These are phyloP conservation scores for Tokudaia tokunoshimensis DNA, from an alignment of 2,797 vertebrate species.

Conservation along the genomic window DNA sequence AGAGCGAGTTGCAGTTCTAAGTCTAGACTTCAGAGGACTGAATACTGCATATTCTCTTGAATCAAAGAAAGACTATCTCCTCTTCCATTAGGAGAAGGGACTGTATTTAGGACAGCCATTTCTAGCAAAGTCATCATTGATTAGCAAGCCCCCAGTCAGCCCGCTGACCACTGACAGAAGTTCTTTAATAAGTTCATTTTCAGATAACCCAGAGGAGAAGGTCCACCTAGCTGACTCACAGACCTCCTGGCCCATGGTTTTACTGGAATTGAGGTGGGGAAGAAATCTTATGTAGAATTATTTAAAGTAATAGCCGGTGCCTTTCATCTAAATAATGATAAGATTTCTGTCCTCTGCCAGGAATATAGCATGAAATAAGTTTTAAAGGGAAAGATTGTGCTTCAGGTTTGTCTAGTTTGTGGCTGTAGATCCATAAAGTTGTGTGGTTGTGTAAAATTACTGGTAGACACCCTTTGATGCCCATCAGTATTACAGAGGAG, in stretches of 20 bases:
- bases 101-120: background rate
- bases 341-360: background rate
- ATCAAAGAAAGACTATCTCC: background rate
- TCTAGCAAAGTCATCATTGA: background rate
- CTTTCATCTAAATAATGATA: constrained; percentile 42
- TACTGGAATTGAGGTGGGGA: background rate
- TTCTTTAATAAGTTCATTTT: background rate
- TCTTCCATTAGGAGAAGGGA: background rate
- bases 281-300: background rate
- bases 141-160: background rate
- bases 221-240: background rate
- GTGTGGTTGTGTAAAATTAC: background rate
- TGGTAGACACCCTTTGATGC: background rate
- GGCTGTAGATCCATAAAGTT: constrained; percentile 11
- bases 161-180: background rate
- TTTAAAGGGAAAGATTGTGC: background rate
- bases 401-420: constrained; percentile 34
- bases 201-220: background rate
- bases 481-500: background rate
- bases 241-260: background rate
- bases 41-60: background rate
- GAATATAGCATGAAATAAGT: constrained; percentile 37
- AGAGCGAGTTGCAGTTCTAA: constrained; percentile 21
- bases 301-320: background rate
- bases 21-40: constrained; percentile 17